phyloP scores from a whole-genome alignment of 2,797 vertebrate genomes.

The Epinephelus coioides region DNA sequence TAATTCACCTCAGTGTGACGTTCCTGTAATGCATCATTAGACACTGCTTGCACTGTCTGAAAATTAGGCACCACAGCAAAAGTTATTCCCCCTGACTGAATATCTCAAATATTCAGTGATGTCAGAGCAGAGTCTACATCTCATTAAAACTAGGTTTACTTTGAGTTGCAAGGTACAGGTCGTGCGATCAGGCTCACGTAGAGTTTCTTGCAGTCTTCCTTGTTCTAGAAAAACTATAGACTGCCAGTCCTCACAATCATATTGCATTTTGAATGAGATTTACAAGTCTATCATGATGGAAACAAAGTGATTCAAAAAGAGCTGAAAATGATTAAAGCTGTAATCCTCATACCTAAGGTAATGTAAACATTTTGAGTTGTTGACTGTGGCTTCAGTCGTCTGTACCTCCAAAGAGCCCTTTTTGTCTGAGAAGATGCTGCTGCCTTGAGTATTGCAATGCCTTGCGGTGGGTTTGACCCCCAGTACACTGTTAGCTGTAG shows the following conservation, averaged over 20 bases:
- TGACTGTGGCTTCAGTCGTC: background rate
- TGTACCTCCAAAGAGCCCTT: background rate
- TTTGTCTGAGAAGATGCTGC: background rate
- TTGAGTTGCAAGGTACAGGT: background rate
- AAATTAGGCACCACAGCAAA: constrained; percentile 6
- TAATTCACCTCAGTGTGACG: background rate
- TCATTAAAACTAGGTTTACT: constrained; percentile 4
- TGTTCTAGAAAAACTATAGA: background rate
- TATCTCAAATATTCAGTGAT: background rate
- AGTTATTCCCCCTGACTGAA: background rate
- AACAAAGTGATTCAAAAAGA: background rate
- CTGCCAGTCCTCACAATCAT: background rate
- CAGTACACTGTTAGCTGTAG: background rate
- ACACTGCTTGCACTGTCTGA: background rate
- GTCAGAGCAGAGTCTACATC: background rate
- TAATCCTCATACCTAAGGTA: background rate
- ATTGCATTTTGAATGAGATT: background rate
- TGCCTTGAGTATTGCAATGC: constrained; percentile 1
- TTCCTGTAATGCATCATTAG: background rate
- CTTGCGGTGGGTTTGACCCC: constrained; percentile 15
- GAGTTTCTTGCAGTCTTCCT: background rate
- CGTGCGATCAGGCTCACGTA: background rate
- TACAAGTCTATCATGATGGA: background rate
- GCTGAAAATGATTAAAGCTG: background rate
- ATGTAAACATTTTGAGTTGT: background rate